Base-by-base conservation (phyloP, 2,888 invertebrate genomes). In the Cephonodes hylas region DNA sequence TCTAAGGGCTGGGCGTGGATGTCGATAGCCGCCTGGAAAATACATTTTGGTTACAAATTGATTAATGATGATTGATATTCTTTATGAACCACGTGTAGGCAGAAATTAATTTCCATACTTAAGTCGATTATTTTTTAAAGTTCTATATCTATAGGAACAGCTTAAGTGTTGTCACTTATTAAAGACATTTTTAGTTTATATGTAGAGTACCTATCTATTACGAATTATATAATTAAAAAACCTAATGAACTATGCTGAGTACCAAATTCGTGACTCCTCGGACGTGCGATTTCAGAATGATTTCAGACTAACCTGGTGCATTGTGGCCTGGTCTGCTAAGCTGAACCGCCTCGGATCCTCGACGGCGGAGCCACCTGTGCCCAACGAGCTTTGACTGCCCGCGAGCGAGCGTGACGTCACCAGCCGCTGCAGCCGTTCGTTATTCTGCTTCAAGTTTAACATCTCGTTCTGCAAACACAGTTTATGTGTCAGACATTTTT, bases 371-470 rank as follows among this genome's bases (percentile, higher is more conserved):
- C 89, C 89, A 4, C 89, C 90, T 1, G 91, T 87, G 15, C 94
- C 94, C 22, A 94, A 77, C 1, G 94, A 94, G 44, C 86, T 94
- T 71, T 94, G 94, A 61, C 94, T 94, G 18, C 94, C 94, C 4
- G 94, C 94, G 64, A 94, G 77, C 0, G 94, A 94, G 42, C 94
- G 90, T 64, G 93, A 94, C 67, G 94, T 94, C 61, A 99, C 97
- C 83, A 99, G 91, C 76, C 97, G 94, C 81, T 98, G 98, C 0
- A 99, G 93, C 25, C 99, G 94, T 83, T 99, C 98, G 85, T 99
- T 99, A 89, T 99, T 99, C 77, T 99, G 98, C 84, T 99, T 99
- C 75, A 99, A 93, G 79, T 97, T 97, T 80, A 98, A 93, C 98
- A 99, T 99, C 91, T 99, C 99, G 85, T 96, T 96, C 97, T 97